Evolutionary conservation across 2,113 vertebrate genomes (phyloP), one percentile per base, ranked within the genome.

Genomic region (Vulpes vulpes): DNA sequence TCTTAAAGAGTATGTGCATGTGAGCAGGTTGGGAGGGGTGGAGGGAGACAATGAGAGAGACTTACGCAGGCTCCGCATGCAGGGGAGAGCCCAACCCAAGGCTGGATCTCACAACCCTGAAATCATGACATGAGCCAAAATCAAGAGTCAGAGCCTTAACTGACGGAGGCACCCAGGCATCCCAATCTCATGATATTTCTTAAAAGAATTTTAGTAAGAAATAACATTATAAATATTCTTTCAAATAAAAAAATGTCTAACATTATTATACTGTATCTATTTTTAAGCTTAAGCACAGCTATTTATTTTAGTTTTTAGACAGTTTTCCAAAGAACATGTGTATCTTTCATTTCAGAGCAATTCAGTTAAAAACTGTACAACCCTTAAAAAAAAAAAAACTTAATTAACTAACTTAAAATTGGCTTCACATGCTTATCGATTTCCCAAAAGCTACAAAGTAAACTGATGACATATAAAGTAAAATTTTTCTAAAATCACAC

Each of bases 341-440:
- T 59, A 10, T 43, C 64, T 85, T 96, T 87, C 7, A 60, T 92
- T 91, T 93, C 67, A 96, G 20, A 93, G 78, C 59, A 82, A 69
- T 35, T 23, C 83, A 96, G 94, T 87, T 87, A 94, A 96, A 96
- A 35, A 84, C 30, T 27, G 4, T 35, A 93, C 83, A 88, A 65
- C 23, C 65, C 91, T 95, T 57, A n/a, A 91, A 85, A 57, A n/a
- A n/a, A n/a, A 57, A 80, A n/a, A 30, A 93, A n/a, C 27, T 53
- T 19, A 30, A 79, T 78, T 78, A 76, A 71, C n/a, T 62, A 82
- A 95, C 32, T 74, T 95, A 67, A 95, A 97, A 60, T 62, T 60
- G 35, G 27, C 60, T 65, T 65, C 3, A 83, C 11, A 4, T 84
- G 6, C 73, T 94, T 93, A 79, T 32, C 73, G 30, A 92, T 95